Evolutionary conservation across 2,888 invertebrate species (phyloP).

Genomic region (Cylloceria caligata): DNA sequence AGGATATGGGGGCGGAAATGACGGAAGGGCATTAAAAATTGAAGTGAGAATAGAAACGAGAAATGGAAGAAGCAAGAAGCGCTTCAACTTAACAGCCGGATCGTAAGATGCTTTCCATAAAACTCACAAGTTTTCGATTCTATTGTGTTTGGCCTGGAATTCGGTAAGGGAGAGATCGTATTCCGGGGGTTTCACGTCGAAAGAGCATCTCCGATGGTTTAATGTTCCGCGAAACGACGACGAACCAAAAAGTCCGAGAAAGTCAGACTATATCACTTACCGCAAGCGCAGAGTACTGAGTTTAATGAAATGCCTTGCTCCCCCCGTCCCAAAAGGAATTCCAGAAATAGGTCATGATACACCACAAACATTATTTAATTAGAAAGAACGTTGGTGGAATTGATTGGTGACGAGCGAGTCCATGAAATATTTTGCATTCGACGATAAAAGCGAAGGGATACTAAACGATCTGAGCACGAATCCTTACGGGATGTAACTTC

Average conservation of each 20-base stretch:
- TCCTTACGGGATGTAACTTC: background rate
- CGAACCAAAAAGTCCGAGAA: background rate
- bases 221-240: conserved; percentile 53
- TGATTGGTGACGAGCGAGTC: background rate
- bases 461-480: background rate
- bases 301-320: conserved; percentile 28
- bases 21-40: conserved; percentile 45
- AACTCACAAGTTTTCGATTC: conserved; percentile 52
- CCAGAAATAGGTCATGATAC: conserved; percentile 10
- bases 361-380: conserved; percentile 38
- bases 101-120: conserved; percentile 52
- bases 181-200: conserved; percentile 31
- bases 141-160: conserved; percentile 27
- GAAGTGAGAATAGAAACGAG: conserved; percentile 4
- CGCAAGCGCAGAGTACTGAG: background rate
- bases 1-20: background rate
- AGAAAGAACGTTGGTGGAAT: background rate
- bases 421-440: background rate
- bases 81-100: conserved; percentile 40
- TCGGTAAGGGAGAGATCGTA: conserved; percentile 9
- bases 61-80: conserved; percentile 10
- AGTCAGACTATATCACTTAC: conserved; percentile 18
- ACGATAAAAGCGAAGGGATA: background rate
- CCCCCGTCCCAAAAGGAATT: conserved; percentile 12
- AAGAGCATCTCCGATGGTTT: conserved; percentile 43